These are phyloP conservation scores for Pionites leucogaster DNA, from an alignment of 2,113 vertebrate species.

Conservation along the genomic window DNA sequence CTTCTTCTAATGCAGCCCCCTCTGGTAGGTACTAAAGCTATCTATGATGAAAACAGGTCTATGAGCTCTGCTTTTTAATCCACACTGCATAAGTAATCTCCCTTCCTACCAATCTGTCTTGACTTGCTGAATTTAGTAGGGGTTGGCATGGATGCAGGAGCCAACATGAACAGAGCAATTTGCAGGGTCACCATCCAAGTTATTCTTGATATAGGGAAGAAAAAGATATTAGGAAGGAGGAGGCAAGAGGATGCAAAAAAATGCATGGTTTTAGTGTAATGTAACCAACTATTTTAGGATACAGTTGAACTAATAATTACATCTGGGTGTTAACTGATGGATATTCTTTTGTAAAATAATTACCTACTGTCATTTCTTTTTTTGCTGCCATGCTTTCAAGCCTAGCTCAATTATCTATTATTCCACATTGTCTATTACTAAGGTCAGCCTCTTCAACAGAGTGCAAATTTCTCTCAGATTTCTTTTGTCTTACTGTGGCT, in stretches of 20 bases:
- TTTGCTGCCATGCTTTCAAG: conserved; percentile 27
- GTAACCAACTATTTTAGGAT: conserved; percentile 11
- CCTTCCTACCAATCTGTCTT: background rate
- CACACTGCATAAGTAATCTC: background rate
- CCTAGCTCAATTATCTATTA: conserved; percentile 35
- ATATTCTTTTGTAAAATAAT: conserved; percentile 39
- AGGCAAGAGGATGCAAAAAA: background rate
- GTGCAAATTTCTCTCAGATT: conserved; percentile 20
- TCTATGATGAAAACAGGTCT: background rate
- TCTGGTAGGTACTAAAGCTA: background rate
- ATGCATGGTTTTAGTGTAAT: background rate
- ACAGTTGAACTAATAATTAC: conserved; percentile 30
- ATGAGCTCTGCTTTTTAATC: background rate
- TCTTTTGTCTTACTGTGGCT: conserved; percentile 4
- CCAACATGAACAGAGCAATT: background rate
- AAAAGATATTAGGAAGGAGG: background rate
- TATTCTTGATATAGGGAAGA: background rate
- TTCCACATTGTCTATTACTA: conserved; percentile 5
- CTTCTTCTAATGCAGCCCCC: background rate
- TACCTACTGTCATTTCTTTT: conserved; percentile 7
- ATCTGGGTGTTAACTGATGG: conserved; percentile 11
- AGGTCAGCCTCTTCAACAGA: conserved; percentile 35
- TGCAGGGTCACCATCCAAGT: background rate
- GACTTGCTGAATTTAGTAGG: background rate
- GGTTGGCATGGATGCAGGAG: background rate